phyloP scores from a whole-genome alignment of 2,797 vertebrate genomes.

The Manis javanica region DNA sequence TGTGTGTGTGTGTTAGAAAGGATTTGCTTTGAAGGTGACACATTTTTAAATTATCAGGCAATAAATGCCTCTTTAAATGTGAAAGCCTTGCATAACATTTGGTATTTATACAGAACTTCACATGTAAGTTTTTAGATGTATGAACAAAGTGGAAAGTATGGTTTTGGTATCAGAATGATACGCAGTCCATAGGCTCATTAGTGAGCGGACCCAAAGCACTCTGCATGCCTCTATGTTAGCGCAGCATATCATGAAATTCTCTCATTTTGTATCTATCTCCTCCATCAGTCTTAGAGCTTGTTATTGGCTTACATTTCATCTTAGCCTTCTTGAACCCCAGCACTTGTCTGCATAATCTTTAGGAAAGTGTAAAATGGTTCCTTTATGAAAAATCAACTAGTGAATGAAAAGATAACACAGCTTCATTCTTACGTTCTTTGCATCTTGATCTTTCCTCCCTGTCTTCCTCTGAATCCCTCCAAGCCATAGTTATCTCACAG shows the following conservation, averaged over 20 bases:
- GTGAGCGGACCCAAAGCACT: not conserved
- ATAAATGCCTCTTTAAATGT: not conserved
- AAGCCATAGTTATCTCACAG: not conserved
- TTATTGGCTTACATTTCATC: not conserved
- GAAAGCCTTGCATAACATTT: not conserved
- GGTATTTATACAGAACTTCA: not conserved
- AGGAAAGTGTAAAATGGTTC: not conserved
- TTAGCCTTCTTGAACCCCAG: not conserved
- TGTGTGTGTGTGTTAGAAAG: not conserved
- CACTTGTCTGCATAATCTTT: not conserved
- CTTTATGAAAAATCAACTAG: not conserved
- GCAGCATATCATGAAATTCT: not conserved
- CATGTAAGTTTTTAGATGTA: not conserved
- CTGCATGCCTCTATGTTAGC: not conserved
- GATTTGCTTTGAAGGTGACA: slow-evolving; percentile 1
- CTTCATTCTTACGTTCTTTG: not conserved
- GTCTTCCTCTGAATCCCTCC: not conserved
- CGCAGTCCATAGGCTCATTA: not conserved
- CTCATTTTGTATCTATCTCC: not conserved
- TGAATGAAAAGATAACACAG: not conserved
- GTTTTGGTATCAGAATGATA: not conserved
- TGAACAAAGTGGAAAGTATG: not conserved
- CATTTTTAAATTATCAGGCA: slow-evolving; percentile 6
- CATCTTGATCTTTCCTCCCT: not conserved
- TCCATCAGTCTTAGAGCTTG: not conserved